Evolutionary conservation across 2,888 invertebrate genomes (phyloP).

Genomic region (Lamproptera curius): DNA sequence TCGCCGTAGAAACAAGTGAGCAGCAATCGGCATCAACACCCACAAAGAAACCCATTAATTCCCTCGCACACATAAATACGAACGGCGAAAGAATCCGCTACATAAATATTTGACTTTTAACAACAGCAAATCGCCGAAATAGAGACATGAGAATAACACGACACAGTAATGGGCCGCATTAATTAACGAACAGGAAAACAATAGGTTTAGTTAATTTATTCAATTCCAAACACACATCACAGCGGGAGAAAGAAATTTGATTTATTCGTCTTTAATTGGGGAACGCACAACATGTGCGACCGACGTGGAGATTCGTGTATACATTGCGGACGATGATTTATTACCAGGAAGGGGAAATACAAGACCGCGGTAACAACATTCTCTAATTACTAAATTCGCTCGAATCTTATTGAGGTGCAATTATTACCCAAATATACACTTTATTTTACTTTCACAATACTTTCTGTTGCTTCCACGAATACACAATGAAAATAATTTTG

Average conservation of each 20-base stretch:
- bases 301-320: too few species aligned
- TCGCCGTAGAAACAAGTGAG: background rate
- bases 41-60: too few species aligned
- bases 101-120: slow-evolving; percentile 7
- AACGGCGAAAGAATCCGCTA: background rate
- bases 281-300: background rate
- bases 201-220: slow-evolving; percentile 5
- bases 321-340: too few species aligned
- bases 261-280: background rate
- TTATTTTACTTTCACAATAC: too few species aligned
- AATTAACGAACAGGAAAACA: slow-evolving; percentile 3
- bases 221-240: background rate
- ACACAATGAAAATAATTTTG: too few species aligned
- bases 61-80: background rate
- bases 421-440: too few species aligned
- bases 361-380: too few species aligned
- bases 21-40: background rate
- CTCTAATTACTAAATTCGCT: too few species aligned
- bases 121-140: background rate
- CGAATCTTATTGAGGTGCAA: too few species aligned
- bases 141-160: slow-evolving; percentile 5
- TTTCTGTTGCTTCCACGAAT: too few species aligned
- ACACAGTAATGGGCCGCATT: background rate
- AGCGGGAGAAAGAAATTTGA: background rate
- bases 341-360: too few species aligned